Conservation (phyloP, 2,888 invertebrate genomes). For the Sussaba pulchella region DNA sequence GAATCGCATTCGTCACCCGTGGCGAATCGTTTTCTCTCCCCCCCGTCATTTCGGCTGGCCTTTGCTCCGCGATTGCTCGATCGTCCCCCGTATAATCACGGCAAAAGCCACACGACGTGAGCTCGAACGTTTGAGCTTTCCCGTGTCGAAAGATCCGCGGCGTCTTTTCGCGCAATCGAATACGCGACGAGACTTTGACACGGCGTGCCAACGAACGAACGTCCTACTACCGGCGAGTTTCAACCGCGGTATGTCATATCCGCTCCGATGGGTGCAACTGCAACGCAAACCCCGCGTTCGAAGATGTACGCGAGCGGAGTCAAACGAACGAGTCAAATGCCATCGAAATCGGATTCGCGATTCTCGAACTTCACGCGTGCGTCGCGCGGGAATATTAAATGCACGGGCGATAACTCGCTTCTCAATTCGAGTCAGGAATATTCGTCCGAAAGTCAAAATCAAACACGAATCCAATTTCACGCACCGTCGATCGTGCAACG, state of each 20-base stretch:
- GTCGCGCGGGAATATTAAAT: slow-evolving; percentile 44
- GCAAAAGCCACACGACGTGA: not conserved
- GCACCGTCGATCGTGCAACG: too few relatives aligned
- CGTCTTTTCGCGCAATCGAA: slow-evolving; percentile 55
- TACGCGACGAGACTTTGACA: slow-evolving; percentile 54
- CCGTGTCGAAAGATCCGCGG: slow-evolving; percentile 50
- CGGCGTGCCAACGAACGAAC: slow-evolving; percentile 40
- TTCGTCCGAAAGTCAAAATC: not conserved
- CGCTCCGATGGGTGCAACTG: slow-evolving; percentile 3
- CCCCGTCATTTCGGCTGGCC: not conserved
- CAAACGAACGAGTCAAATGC: slow-evolving; percentile 39
- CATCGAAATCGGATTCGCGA: slow-evolving; percentile 28
- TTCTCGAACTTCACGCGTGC: slow-evolving; percentile 42
- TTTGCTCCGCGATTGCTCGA: slow-evolving; percentile 7
- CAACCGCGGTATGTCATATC: not conserved
- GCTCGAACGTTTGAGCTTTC: slow-evolving; percentile 42
- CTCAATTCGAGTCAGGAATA: slow-evolving; percentile 4
- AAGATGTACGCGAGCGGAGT: slow-evolving; percentile 37
- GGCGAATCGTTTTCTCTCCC: slow-evolving; percentile 19
- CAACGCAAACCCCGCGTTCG: slow-evolving; percentile 3
- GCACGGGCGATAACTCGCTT: slow-evolving; percentile 16
- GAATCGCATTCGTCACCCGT: slow-evolving; percentile 64
- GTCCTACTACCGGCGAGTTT: slow-evolving; percentile 17
- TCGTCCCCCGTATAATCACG: not conserved
- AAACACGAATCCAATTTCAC: too few relatives aligned